A percentile compares a stretch with the other conserved stretches of the same genome.
phyloP scores from a whole-genome alignment of 2,888 invertebrate species.

The Perizoma affinitatum region DNA sequence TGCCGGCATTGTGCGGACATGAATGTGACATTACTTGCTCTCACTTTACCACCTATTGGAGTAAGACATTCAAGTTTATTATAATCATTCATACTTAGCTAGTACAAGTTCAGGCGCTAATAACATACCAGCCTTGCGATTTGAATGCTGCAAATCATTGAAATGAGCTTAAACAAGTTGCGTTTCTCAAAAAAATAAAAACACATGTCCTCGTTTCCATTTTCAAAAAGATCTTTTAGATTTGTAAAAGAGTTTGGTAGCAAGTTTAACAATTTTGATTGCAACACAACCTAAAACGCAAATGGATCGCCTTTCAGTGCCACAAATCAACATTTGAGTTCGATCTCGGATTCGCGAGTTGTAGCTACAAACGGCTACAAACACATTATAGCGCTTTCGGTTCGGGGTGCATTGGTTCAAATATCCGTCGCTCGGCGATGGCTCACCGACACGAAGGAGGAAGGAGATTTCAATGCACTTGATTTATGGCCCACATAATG shows the following conservation, averaged over 20 bases:
- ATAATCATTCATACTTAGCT: slow-evolving; percentile 1
- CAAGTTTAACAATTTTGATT: not conserved
- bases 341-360: slow-evolving; percentile 36
- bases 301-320: slow-evolving; percentile 31
- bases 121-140: not conserved
- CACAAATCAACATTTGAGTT: slow-evolving; percentile 38
- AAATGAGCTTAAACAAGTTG: too few relatives aligned
- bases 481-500: slow-evolving; percentile 78
- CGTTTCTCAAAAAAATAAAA: too few relatives aligned
- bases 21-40: slow-evolving; percentile 51
- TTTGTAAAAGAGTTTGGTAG: too few relatives aligned
- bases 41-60: slow-evolving; percentile 26
- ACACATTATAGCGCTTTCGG: slow-evolving; percentile 44
- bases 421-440: slow-evolving; percentile 73
- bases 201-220: too few relatives aligned
- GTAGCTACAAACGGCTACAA: slow-evolving; percentile 38
- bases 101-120: not conserved
- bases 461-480: slow-evolving; percentile 80
- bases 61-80: slow-evolving; percentile 11
- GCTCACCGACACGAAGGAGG: slow-evolving; percentile 77
- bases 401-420: slow-evolving; percentile 61
- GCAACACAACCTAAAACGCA: slow-evolving; percentile 19
- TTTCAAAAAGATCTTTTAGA: too few relatives aligned
- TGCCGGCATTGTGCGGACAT: slow-evolving; percentile 50
- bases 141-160: slow-evolving; percentile 1